Evolutionary conservation across 2,888 invertebrate species (phyloP), one percentile per base, ranked within the genome.

Genomic region (Uropetala carovei): DNA sequence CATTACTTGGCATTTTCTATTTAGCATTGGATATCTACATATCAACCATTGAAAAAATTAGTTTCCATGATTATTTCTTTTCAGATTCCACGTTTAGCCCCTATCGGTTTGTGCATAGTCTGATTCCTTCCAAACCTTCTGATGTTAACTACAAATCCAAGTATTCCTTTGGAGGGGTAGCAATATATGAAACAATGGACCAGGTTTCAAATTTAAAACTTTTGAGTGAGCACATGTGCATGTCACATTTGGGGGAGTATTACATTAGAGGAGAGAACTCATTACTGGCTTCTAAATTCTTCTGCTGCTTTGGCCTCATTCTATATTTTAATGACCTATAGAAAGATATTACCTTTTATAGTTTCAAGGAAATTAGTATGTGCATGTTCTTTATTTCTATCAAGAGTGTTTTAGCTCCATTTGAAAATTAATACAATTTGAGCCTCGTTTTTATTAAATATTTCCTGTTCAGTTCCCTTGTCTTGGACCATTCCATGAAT

Each of bases 101-200:
- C 22, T 75, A 75, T 75, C 27, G 75, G 75, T 75, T 75, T 75
- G 22, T 75, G 75, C 8, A 75, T 75, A 75, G 75, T 75, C 75
- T n/a, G 22, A 75, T 75, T 75, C 27, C 27, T 75, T 75, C 22
- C 27, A 75, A 75, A 75, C 27, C 75, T 27, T 27, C 22, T 75
- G 75, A 75, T 68, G 68, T 68, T 16, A 68, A 68, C 75, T 75
- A 27, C 75, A 75, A 75, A 27, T 75, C 75, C 75, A 75, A 75
- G 75, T 75, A 27, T 75, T 75, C 75, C 27, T 75, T 75, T 75
- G 75, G 75, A 75, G 75, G 22, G 22, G 75, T 75, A 75, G 75
- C 75, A 27, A 75, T 75, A 27, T 75, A 75, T 75, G 27, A 75
- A 75, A 75, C 75, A 27, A 22, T 75, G 75, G 75, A 75, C 75